Conservation (phyloP, 2,797 vertebrate genomes). For the Microctenopoma steveboyesi region DNA sequence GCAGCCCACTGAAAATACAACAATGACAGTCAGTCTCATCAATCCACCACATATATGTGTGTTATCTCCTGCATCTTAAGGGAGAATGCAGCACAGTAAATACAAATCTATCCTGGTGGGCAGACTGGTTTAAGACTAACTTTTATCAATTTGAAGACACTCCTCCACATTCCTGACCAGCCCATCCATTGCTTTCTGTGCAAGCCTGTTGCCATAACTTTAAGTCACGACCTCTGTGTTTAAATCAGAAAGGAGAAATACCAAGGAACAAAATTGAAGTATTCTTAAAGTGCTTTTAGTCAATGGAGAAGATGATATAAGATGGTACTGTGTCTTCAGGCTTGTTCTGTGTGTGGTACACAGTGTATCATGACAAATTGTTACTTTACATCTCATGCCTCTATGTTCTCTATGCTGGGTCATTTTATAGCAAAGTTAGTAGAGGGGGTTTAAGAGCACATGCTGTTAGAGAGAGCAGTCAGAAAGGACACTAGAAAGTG, state of each 20-base stretch:
- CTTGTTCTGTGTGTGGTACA: conserved; percentile 56
- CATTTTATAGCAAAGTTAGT: conserved; percentile 33
- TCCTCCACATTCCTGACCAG: conserved; percentile 75
- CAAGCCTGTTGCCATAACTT: conserved; percentile 60
- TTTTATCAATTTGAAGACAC: conserved; percentile 66
- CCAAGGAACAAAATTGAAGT: conserved; percentile 38
- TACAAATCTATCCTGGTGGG: conserved; percentile 52
- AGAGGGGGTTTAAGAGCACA: conserved; percentile 37
- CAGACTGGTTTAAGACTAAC: conserved; percentile 51
- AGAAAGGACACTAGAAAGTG: conserved; percentile 21
- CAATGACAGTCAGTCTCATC: conserved; percentile 44
- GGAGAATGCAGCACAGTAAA: conserved; percentile 25
- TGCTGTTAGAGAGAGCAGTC: conserved; percentile 28
- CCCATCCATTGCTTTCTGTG: conserved; percentile 33
- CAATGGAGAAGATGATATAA: conserved; percentile 43
- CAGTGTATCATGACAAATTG: conserved; percentile 28
- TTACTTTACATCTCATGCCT: conserved; percentile 33
- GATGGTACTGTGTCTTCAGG: conserved; percentile 39
- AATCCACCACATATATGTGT: conserved; percentile 22
- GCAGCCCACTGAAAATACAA: conserved; percentile 29
- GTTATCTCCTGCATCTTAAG: conserved; percentile 61
- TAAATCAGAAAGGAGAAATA: conserved; percentile 60
- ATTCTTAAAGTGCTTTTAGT: conserved; percentile 59
- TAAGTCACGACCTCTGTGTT: conserved; percentile 44
- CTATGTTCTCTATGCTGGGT: not conserved